Conservation (phyloP, 2,888 invertebrate species). For the Agonum fuliginosum region DNA sequence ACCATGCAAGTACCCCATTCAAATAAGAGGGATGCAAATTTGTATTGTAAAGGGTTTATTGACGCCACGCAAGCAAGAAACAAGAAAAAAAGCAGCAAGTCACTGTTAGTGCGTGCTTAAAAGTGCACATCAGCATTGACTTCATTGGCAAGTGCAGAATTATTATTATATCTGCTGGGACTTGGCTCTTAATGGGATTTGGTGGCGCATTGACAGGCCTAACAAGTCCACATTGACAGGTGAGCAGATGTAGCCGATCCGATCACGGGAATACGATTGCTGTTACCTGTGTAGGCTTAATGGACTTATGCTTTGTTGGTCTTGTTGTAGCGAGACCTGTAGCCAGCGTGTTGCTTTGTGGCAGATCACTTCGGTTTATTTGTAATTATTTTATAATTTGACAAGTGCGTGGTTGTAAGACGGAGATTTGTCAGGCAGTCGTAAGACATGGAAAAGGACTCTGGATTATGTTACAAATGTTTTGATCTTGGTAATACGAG, state of each 20-base stretch:
- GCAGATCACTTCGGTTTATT: slow-evolving; percentile 36
- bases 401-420: slow-evolving; percentile 39
- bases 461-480: slow-evolving; percentile 23
- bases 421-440: slow-evolving; percentile 29
- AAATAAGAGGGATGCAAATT: too few species aligned
- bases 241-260: slow-evolving; percentile 47
- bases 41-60: too few species aligned
- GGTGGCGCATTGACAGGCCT: slow-evolving; percentile 54
- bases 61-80: too few species aligned
- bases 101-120: slow-evolving; percentile 40
- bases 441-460: background rate
- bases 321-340: slow-evolving; percentile 21
- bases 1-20: too few species aligned
- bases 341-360: slow-evolving; percentile 4
- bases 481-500: background rate
- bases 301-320: slow-evolving; percentile 53
- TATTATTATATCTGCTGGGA: slow-evolving; percentile 52
- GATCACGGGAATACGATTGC: slow-evolving; percentile 59
- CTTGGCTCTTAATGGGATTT: slow-evolving; percentile 59
- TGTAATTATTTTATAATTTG: slow-evolving; percentile 44
- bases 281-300: slow-evolving; percentile 53
- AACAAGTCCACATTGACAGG: slow-evolving; percentile 60
- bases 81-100: background rate
- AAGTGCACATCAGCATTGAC: slow-evolving; percentile 49
- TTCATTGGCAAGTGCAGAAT: slow-evolving; percentile 32